phyloP scores from a whole-genome alignment of 2,888 invertebrate species.

The Muscina levida region DNA sequence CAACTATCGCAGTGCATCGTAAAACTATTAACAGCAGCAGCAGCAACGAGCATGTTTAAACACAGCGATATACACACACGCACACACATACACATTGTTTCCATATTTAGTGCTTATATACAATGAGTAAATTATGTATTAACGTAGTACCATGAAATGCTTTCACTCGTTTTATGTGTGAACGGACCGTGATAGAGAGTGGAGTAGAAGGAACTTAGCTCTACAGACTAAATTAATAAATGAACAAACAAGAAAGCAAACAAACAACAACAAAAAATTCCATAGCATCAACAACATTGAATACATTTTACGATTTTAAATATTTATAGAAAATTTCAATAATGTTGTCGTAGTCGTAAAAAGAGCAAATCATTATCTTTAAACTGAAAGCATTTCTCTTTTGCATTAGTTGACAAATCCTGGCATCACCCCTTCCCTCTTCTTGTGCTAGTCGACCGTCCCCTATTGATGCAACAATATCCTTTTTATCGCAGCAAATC shows the following conservation, averaged over 20 bases:
- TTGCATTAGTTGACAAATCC: neutral
- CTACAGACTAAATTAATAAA: no score
- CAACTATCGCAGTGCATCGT: conserved; percentile 25
- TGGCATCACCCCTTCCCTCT: neutral
- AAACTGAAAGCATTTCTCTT: neutral
- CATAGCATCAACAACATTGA: neutral
- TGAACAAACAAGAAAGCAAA: no score
- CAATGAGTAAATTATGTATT: conserved; percentile 19
- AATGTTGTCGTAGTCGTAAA: neutral
- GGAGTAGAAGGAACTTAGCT: neutral
- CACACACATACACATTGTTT: conserved; percentile 9
- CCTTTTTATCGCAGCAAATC: neutral
- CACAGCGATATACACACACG: no score
- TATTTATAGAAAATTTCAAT: conserved; percentile 1
- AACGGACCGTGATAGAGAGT: neutral
- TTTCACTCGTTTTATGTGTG: conserved; percentile 3
- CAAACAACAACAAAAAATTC: no score
- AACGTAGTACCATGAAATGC: conserved; percentile 21
- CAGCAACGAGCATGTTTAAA: no score
- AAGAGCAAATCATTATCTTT: neutral
- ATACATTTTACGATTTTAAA: conserved; percentile 2
- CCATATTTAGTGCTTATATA: neutral
- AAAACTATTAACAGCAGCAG: conserved; percentile 41
- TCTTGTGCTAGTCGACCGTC: neutral
- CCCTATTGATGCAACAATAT: neutral